Conservation (phyloP, 1,140 invertebrate genomes). For the Pomacea maculata region DNA sequence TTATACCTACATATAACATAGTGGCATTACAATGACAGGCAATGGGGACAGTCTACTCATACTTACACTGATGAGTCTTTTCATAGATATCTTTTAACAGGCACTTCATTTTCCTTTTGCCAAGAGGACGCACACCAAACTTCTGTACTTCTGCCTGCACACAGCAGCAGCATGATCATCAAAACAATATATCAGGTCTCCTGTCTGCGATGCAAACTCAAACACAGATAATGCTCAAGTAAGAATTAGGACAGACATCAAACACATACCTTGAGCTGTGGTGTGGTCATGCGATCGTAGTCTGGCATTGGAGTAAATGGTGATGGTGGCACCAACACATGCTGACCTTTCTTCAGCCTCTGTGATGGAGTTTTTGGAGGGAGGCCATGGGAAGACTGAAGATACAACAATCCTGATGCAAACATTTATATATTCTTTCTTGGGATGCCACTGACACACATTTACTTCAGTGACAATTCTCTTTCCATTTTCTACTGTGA, state of each 20-base stretch:
- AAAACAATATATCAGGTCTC: background rate
- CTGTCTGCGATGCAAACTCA: background rate
- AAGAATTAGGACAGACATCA: background rate
- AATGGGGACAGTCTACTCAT: background rate
- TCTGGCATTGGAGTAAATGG: conserved; percentile 58
- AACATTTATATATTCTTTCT: background rate
- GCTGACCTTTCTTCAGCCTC: conserved; percentile 19
- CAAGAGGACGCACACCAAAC: conserved; percentile 46
- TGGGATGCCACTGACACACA: background rate
- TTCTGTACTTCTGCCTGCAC: conserved; percentile 46
- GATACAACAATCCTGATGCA: background rate
- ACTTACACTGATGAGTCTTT: conserved; percentile 56
- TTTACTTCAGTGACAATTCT: no score
- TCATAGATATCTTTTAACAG: conserved; percentile 51
- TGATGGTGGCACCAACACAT: conserved; percentile 45
- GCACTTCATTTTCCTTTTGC: conserved; percentile 48
- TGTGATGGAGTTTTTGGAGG: background rate
- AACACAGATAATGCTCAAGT: background rate
- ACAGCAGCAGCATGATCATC: background rate
- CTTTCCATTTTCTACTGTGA: no score
- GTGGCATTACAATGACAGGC: no score
- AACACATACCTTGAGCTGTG: conserved; percentile 44
- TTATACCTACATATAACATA: no score
- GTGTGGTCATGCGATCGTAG: conserved; percentile 51
- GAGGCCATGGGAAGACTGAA: background rate